Conservation (phyloP, 2,888 invertebrate genomes). For the Tricholauxania praeusta region DNA sequence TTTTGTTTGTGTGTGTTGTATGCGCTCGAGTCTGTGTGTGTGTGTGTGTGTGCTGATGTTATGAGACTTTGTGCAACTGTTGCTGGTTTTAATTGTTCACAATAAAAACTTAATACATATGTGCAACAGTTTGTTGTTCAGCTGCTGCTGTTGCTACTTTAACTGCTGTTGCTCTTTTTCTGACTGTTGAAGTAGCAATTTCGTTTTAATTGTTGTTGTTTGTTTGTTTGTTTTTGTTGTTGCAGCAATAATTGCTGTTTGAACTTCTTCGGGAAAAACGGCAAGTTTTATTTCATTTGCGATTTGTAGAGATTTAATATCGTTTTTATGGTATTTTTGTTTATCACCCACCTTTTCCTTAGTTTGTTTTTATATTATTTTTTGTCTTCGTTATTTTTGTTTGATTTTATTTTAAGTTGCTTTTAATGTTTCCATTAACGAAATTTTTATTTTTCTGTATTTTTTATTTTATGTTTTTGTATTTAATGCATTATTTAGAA, state of each 20-base stretch:
- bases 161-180: neutral
- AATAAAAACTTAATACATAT: constrained; percentile 47
- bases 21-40: constrained; percentile 11
- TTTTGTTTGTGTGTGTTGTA: too few relatives aligned
- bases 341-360: constrained; percentile 1
- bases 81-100: constrained; percentile 37
- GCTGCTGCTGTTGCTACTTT: constrained; percentile 10
- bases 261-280: neutral
- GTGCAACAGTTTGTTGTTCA: constrained; percentile 56
- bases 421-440: neutral
- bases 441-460: neutral
- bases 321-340: constrained; percentile 5
- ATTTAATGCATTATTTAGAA: neutral
- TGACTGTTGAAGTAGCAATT: constrained; percentile 4
- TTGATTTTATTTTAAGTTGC: constrained; percentile 1
- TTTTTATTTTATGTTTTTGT: neutral
- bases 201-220: constrained; percentile 23
- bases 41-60: constrained; percentile 47
- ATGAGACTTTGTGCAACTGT: constrained; percentile 27
- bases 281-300: neutral
- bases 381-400: neutral
- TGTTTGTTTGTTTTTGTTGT: neutral
- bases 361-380: neutral
- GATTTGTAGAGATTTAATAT: neutral
- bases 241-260: constrained; percentile 5